These are phyloP conservation scores for Argyrosomus japonicus DNA, from an alignment of 2,113 vertebrate genomes.

Conservation along the genomic window DNA sequence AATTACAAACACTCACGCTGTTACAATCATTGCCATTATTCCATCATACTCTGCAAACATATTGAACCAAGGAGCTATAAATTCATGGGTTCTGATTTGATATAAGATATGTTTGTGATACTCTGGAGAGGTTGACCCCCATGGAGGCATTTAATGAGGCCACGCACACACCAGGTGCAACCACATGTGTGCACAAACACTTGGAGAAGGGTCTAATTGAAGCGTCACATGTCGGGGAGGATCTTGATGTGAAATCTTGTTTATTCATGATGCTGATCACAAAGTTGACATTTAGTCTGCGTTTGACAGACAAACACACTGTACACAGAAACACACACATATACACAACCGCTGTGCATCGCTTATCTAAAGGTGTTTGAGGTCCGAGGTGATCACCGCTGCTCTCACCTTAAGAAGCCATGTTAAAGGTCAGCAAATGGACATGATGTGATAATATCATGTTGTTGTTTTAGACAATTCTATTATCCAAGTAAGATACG, in stretches of 20 bases:
- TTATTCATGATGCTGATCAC: constrained; percentile 45
- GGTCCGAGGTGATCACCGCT: no score
- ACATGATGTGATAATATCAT: no score
- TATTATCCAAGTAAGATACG: no score
- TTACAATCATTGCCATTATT: background rate
- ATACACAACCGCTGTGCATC: no score
- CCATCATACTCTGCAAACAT: constrained; percentile 9
- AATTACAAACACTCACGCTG: constrained; percentile 25
- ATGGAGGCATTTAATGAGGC: constrained; percentile 26
- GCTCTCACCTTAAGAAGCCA: no score
- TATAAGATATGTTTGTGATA: constrained; percentile 2
- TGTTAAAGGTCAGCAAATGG: no score
- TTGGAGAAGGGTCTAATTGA: constrained; percentile 1
- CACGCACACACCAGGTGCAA: constrained; percentile 3
- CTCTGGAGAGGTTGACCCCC: background rate
- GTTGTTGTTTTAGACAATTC: no score
- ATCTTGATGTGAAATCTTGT: constrained; percentile 18
- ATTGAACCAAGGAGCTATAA: background rate
- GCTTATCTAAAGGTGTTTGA: no score
- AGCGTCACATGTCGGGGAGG: background rate
- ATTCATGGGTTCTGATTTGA: background rate
- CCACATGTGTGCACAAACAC: constrained; percentile 1
- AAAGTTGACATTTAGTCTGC: constrained; percentile 28
- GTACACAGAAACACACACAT: background rate
- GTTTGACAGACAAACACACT: background rate